A percentile compares a stretch with the other conserved stretches of the same genome.
Evolutionary conservation across 2,888 invertebrate species (phyloP).

Genomic region (Nebria brevicollis): DNA sequence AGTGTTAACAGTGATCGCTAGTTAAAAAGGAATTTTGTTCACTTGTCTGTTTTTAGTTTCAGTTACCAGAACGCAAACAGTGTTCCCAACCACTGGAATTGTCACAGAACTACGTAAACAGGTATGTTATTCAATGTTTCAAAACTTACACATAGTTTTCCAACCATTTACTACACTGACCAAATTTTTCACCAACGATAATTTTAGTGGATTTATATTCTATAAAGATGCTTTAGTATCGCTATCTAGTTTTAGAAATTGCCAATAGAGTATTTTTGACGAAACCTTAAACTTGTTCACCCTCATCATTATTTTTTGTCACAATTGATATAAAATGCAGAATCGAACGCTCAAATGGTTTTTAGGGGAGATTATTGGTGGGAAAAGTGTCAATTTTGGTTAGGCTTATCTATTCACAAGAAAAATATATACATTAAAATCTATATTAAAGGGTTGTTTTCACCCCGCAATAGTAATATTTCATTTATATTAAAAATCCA

Average conservation of each 20-base stretch:
- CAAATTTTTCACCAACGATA: too few relatives aligned
- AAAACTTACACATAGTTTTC: neutral
- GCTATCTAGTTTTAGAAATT: too few relatives aligned
- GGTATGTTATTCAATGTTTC: neutral
- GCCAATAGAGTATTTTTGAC: too few relatives aligned
- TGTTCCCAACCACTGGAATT: neutral
- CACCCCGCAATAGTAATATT: constrained; percentile 18
- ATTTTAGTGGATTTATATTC: too few relatives aligned
- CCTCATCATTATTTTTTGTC: too few relatives aligned
- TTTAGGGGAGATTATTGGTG: neutral
- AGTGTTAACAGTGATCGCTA: constrained; percentile 32
- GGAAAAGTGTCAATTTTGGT: constrained; percentile 1
- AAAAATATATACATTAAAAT: constrained; percentile 21
- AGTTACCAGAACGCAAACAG: neutral
- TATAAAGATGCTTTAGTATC: too few relatives aligned
- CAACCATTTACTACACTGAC: too few relatives aligned
- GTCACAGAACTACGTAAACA: neutral
- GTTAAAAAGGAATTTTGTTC: constrained; percentile 45
- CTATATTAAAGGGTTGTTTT: constrained; percentile 26
- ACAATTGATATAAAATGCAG: neutral
- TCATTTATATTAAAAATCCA: constrained; percentile 34
- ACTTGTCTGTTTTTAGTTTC: constrained; percentile 28
- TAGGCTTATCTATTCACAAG: constrained; percentile 13
- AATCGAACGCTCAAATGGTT: neutral
- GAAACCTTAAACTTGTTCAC: too few relatives aligned